Conservation (phyloP, 2,113 vertebrate genomes). For the Dicentrarchus labrax region DNA sequence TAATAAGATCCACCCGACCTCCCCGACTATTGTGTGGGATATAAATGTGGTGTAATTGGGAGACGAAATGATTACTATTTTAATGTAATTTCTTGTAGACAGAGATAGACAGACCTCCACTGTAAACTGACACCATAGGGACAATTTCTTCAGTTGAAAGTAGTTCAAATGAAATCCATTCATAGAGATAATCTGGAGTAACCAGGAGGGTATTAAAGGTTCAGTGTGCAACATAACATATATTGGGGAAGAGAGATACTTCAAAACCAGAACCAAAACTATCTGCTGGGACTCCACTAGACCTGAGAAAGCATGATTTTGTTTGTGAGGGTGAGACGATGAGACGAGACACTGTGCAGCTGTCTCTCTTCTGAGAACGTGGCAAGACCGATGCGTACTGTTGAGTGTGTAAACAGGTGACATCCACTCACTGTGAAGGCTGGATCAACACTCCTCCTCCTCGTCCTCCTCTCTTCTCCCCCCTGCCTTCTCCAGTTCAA, state of each 20-base stretch:
- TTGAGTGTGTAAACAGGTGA: conserved; percentile 77
- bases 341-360: conserved; percentile 51
- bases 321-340: neutral
- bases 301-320: conserved; percentile 3
- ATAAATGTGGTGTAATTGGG: neutral
- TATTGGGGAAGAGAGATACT: neutral
- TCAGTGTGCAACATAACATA: too few relatives aligned
- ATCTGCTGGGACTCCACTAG: neutral
- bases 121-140: neutral
- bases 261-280: neutral
- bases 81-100: neutral
- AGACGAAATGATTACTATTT: neutral
- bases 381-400: conserved; percentile 12
- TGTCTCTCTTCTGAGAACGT: conserved; percentile 42
- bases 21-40: neutral
- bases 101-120: neutral
- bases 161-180: neutral
- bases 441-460: conserved; percentile 71
- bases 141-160: neutral
- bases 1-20: neutral
- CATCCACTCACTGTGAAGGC: conserved; percentile 72
- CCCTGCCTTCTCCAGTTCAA: conserved; percentile 51
- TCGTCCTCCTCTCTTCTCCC: conserved; percentile 20
- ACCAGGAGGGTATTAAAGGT: neutral
- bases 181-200: neutral